A percentile compares a stretch with the other conserved stretches of the same genome.
Evolutionary conservation across 1,140 invertebrate species (phyloP).

Genomic region (Arctopsyche grandis): DNA sequence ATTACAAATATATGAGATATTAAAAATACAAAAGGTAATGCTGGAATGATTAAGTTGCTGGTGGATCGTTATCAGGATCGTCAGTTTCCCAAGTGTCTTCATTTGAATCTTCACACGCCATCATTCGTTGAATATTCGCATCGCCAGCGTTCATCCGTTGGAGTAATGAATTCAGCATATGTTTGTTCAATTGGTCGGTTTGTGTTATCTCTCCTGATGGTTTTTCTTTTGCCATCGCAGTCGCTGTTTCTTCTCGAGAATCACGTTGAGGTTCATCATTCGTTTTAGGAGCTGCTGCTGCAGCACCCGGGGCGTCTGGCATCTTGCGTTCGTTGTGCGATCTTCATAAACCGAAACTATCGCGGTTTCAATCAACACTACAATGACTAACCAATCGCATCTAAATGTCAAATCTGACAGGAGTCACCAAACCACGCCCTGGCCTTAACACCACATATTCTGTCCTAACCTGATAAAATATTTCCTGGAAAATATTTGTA

Average conservation of each 20-base stretch:
- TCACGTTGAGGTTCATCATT: neutral
- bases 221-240: neutral
- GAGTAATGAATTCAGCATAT: slow-evolving; percentile 42
- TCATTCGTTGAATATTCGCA: slow-evolving; percentile 30
- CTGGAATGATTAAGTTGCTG: neutral
- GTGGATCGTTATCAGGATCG: neutral
- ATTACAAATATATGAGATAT: neutral
- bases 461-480: neutral
- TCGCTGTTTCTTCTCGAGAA: slow-evolving; percentile 3
- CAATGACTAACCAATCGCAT: neutral
- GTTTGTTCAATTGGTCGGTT: slow-evolving; percentile 46
- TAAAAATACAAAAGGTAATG: neutral
- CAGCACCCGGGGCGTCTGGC: slow-evolving; percentile 20
- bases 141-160: slow-evolving; percentile 46
- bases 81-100: slow-evolving; percentile 43
- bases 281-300: neutral
- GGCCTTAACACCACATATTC: neutral
- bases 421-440: slow-evolving; percentile 1
- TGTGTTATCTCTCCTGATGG: slow-evolving; percentile 35
- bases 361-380: neutral
- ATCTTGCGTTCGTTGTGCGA: slow-evolving; percentile 26
- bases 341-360: neutral
- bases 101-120: slow-evolving; percentile 17
- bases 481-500: too few species aligned
- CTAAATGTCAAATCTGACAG: slow-evolving; percentile 20